Conservation (phyloP, 2,113 vertebrate genomes). For the Lasiurus cinereus region DNA sequence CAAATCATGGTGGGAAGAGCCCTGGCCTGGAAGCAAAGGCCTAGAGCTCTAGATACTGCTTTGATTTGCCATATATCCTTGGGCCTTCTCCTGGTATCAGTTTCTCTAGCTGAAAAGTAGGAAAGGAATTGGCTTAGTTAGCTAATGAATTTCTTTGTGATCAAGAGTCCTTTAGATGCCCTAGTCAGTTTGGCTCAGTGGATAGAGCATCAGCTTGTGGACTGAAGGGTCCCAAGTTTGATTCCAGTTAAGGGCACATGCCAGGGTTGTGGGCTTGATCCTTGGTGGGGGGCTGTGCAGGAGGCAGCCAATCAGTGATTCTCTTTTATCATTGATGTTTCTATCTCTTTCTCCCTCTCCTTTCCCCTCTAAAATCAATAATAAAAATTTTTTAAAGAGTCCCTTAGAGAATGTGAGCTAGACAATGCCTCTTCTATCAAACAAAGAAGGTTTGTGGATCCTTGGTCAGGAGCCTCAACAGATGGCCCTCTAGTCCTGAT, state of each 20-base stretch:
- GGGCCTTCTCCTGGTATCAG: neutral
- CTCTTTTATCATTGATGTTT: no score
- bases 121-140: neutral
- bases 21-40: neutral
- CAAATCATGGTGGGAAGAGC: neutral
- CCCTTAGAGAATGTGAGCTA: neutral
- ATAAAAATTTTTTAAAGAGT: neutral
- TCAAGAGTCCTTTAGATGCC: neutral
- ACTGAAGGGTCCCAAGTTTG: no score
- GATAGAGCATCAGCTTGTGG: no score
- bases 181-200: no score
- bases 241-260: no score
- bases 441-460: neutral
- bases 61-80: neutral
- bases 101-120: slow-evolving; percentile 7
- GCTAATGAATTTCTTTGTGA: neutral
- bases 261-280: no score
- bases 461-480: neutral
- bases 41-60: neutral
- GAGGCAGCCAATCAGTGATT: no score
- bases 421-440: neutral
- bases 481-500: neutral
- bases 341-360: no score
- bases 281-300: no score
- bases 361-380: no score